These are phyloP conservation scores for Orthonyx spaldingii DNA, from an alignment of 2,113 vertebrate genomes.

Conservation along the genomic window DNA sequence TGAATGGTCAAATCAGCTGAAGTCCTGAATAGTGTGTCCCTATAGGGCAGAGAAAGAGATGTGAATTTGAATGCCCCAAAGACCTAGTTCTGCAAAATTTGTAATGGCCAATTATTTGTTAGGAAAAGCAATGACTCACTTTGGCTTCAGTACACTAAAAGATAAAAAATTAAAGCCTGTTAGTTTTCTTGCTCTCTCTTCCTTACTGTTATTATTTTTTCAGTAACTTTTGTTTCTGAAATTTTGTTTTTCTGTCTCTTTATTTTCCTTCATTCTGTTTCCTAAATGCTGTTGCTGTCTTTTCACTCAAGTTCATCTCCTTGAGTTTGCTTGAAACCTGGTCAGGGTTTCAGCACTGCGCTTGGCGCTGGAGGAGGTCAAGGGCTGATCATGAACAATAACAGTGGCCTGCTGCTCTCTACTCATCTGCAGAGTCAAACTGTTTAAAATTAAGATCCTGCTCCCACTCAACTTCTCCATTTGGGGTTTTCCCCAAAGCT, in stretches of 20 bases:
- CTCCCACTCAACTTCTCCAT: slow-evolving; percentile 49
- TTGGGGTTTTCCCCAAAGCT: slow-evolving; percentile 48
- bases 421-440: slow-evolving; percentile 31
- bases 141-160: not conserved
- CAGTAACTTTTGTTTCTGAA: not conserved
- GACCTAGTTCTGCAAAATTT: not conserved
- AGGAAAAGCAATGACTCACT: not conserved
- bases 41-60: not conserved
- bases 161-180: not conserved
- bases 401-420: not conserved
- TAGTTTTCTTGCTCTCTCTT: not conserved
- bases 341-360: not conserved
- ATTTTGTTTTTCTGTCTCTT: not conserved
- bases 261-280: not conserved
- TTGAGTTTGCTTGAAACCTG: not conserved
- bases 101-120: not conserved
- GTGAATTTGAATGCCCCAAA: not conserved
- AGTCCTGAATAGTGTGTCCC: not conserved
- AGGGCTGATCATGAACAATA: not conserved
- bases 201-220: not conserved
- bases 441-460: slow-evolving; percentile 34
- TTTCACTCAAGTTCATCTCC: not conserved
- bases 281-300: not conserved
- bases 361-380: not conserved
- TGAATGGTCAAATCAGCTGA: not conserved